A percentile compares a stretch with the other conserved stretches of the same genome.
These are phyloP conservation scores for Uromys caudimaculatus DNA, from an alignment of 2,797 vertebrate genomes.

Conservation along the genomic window DNA sequence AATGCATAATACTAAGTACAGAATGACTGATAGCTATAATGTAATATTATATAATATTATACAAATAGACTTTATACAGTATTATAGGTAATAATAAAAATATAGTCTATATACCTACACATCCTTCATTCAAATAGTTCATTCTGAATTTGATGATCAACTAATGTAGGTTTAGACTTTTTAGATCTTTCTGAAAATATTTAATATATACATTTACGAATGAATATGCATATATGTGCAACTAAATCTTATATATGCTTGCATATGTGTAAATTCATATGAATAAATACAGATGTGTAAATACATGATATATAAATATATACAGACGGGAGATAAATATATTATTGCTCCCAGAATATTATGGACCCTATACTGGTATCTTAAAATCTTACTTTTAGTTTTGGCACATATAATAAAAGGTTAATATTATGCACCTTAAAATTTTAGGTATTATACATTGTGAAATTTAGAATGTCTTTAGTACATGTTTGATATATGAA, in stretches of 20 bases:
- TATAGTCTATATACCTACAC: no score
- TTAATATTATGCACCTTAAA: no score
- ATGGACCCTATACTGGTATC: neutral
- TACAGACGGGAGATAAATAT: neutral
- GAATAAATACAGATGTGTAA: neutral
- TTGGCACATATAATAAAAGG: conserved; percentile 53
- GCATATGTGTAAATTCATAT: neutral
- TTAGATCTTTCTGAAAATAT: neutral
- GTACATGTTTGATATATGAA: neutral
- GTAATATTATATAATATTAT: no score
- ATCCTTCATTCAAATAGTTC: neutral
- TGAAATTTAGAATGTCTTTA: no score
- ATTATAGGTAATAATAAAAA: neutral
- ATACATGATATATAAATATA: neutral
- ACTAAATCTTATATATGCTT: neutral
- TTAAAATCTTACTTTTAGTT: conserved; percentile 16
- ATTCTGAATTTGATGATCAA: neutral
- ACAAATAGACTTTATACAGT: accelerated
- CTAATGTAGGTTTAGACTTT: neutral
- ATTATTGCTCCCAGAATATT: neutral
- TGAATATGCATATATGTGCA: neutral
- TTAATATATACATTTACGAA: neutral
- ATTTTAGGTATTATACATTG: no score
- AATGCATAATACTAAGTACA: neutral
- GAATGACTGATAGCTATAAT: neutral